Percentiles rank a stretch among this genome's conserved stretches.
phyloP scores from a whole-genome alignment of 2,113 vertebrate genomes.

The Phaethornis superciliosus region DNA sequence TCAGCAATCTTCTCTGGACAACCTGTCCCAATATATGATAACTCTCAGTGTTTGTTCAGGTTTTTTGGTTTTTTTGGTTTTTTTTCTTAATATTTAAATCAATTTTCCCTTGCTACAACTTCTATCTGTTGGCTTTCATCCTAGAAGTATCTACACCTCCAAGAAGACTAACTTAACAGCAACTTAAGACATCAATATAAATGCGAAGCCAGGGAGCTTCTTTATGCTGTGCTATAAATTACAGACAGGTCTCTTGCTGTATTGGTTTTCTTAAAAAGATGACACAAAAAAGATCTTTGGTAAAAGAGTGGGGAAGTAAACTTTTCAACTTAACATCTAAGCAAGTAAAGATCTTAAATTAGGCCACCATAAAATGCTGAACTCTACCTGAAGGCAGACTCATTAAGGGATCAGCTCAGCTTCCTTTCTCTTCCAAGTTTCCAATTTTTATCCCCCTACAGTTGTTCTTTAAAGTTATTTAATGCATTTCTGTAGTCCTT shows the following conservation, averaged over 20 bases:
- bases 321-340: background rate
- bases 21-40: no score
- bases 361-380: background rate
- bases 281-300: background rate
- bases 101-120: background rate
- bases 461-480: background rate
- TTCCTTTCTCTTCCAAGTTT: background rate
- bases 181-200: background rate
- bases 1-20: background rate
- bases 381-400: background rate
- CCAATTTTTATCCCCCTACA: background rate
- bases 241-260: background rate
- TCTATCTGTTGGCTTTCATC: background rate
- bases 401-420: background rate
- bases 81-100: background rate
- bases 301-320: background rate
- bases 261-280: background rate
- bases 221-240: background rate
- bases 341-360: background rate
- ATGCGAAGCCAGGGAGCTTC: background rate
- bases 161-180: background rate
- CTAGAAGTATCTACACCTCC: background rate
- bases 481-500: background rate
- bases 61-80: no score
- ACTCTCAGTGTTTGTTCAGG: background rate